These are phyloP conservation scores for Tipula lateralis DNA, from an alignment of 2,888 invertebrate species.

Conservation along the genomic window DNA sequence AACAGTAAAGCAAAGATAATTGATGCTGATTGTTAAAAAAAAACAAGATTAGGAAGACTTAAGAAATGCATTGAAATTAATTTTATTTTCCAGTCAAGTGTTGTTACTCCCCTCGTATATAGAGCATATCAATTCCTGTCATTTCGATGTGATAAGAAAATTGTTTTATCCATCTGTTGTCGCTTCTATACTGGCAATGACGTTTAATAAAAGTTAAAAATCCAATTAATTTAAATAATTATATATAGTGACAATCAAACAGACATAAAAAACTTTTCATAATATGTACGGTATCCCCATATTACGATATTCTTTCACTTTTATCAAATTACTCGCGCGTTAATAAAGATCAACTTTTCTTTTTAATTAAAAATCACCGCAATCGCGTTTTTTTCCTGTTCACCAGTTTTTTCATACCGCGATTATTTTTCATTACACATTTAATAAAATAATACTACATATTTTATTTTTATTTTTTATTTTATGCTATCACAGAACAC, in stretches of 20 bases:
- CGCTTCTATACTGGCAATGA: too few relatives aligned
- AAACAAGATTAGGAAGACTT: too few relatives aligned
- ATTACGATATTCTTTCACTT: conserved; percentile 24
- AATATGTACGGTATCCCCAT: neutral
- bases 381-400: neutral
- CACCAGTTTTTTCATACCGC: neutral
- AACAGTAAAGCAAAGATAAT: too few relatives aligned
- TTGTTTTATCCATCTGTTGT: too few relatives aligned
- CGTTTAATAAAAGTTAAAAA: neutral
- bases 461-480: neutral
- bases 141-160: too few relatives aligned
- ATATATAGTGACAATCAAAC: neutral
- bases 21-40: too few relatives aligned
- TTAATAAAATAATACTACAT: neutral
- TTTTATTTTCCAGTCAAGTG: too few relatives aligned
- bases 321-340: neutral
- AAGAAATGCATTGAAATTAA: too few relatives aligned
- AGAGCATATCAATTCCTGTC: too few relatives aligned
- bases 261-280: neutral
- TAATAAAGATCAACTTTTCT: conserved; percentile 9
- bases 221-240: neutral
- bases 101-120: too few relatives aligned
- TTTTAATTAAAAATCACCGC: conserved; percentile 11
- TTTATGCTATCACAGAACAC: conserved; percentile 1
- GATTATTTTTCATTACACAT: neutral